A percentile compares a stretch with the other conserved stretches of the same genome.
These are phyloP conservation scores for Sebastes itinus DNA, from an alignment of 2,797 vertebrate genomes.

Conservation along the genomic window DNA sequence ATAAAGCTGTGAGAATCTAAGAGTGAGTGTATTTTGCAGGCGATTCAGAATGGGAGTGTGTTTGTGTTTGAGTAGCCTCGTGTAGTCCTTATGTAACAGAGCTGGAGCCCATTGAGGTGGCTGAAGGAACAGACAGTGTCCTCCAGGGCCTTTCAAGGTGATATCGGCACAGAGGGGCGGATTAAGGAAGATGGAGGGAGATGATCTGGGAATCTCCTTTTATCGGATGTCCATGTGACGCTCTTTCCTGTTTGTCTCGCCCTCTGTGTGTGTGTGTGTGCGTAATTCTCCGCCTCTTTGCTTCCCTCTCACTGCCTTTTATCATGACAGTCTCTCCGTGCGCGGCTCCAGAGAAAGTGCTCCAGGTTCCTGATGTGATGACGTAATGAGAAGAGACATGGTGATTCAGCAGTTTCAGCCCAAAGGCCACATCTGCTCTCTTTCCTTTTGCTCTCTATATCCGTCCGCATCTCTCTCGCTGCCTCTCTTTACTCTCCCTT, in stretches of 20 bases:
- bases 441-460: constrained; percentile 51
- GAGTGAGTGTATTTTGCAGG: constrained; percentile 17
- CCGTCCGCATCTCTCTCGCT: constrained; percentile 21
- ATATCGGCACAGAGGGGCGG: constrained; percentile 11
- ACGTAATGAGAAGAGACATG: constrained; percentile 78
- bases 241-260: background rate
- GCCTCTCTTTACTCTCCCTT: background rate
- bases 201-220: constrained; percentile 33
- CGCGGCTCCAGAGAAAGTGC: constrained; percentile 55
- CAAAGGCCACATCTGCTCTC: constrained; percentile 79
- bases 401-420: constrained; percentile 81
- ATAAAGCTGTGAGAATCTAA: constrained; percentile 29
- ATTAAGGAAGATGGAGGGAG: background rate
- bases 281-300: background rate
- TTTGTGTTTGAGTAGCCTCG: constrained; percentile 13
- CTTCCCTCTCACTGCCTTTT: constrained; percentile 27
- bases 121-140: constrained; percentile 25
- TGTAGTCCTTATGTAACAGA: constrained; percentile 55
- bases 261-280: background rate
- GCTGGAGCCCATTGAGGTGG: constrained; percentile 3
- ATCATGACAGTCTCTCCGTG: constrained; percentile 35
- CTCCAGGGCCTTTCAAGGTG: constrained; percentile 62
- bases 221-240: constrained; percentile 1
- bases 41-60: background rate
- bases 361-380: constrained; percentile 64